A percentile compares a stretch with the other conserved stretches of the same genome.
Evolutionary conservation across 2,797 vertebrate genomes (phyloP).

Genomic region (Tiaroga cobitis): DNA sequence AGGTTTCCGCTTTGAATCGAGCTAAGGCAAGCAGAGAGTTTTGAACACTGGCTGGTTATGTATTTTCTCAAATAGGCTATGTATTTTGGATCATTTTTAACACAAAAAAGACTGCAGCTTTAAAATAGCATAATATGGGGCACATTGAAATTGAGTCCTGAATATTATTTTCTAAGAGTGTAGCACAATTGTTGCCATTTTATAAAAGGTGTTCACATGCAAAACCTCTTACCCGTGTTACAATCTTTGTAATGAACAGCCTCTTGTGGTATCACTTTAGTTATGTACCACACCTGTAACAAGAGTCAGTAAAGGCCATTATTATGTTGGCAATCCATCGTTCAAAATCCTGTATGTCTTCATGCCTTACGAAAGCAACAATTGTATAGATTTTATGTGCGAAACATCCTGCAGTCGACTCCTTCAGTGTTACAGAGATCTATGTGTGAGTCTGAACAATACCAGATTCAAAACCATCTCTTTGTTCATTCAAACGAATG

Average conservation of each 20-base stretch:
- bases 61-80: too few species aligned
- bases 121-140: too few species aligned
- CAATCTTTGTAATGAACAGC: background rate
- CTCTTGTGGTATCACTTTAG: background rate
- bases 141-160: too few species aligned
- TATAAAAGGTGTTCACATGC: background rate
- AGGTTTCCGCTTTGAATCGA: too few species aligned
- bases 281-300: background rate
- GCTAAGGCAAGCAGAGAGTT: too few species aligned
- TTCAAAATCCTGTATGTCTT: slow-evolving; percentile 23
- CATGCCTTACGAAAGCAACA: background rate
- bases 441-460: background rate
- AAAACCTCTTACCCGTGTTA: background rate
- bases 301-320: background rate
- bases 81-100: too few species aligned
- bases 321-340: background rate
- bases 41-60: too few species aligned
- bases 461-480: slow-evolving; percentile 21
- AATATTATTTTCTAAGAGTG: too few species aligned
- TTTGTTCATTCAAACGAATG: slow-evolving; percentile 30
- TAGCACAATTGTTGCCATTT: too few species aligned
- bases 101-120: too few species aligned
- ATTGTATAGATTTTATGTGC: background rate
- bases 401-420: background rate
- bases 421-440: slow-evolving; percentile 13